Evolutionary conservation across 2,113 vertebrate genomes (phyloP), one percentile per base, ranked within the genome.

Genomic region (Oenanthe melanoleuca): DNA sequence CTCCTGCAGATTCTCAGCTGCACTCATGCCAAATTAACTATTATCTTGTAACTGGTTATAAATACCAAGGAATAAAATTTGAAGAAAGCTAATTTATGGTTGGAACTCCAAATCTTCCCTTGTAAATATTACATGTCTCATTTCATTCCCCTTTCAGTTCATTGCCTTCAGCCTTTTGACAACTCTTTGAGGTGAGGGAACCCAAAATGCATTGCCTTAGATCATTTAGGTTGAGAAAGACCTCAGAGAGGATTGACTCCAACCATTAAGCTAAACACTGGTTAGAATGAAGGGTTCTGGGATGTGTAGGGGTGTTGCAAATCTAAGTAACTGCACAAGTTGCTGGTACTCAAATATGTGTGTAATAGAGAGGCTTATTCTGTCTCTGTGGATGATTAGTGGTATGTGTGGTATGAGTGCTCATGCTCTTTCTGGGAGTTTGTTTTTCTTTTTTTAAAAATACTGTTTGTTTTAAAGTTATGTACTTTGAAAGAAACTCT

Each of bases 41-140:
- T 88, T 88, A 66, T 77, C 64, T 80, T 56, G 59, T 88, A 94
- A 70, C 67, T 90, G 52, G 38, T 83, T 96, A 47, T 85, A 90
- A 95, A 88, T 88, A 85, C 66, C 25, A 60, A 77, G 49, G 56
- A 78, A 80, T 86, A 59, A 83, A 88, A 73, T 92, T 45, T 37
- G 21, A 92, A 80, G 26, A 84, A 84, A 86, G 44, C 17, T 60
- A n/a, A 52, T 71, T 84, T 84, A 44, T 52, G 28, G 19, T 33
- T 88, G 77, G 37, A 83, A 63, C 38, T 67, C 53, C 38, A 44
- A 1, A 70, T 90, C n/a, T 73, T 82, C 33, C 24, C 34, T 34
- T 60, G 34, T 88, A 71, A 78, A 60, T 88, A 88, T 38, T 57
- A 18, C 13, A 24, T 31, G 12, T 74, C 79, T 84, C 3, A 10